These are phyloP conservation scores for Daboia siamensis DNA, from an alignment of 2,113 vertebrate genomes.

Conservation along the genomic window DNA sequence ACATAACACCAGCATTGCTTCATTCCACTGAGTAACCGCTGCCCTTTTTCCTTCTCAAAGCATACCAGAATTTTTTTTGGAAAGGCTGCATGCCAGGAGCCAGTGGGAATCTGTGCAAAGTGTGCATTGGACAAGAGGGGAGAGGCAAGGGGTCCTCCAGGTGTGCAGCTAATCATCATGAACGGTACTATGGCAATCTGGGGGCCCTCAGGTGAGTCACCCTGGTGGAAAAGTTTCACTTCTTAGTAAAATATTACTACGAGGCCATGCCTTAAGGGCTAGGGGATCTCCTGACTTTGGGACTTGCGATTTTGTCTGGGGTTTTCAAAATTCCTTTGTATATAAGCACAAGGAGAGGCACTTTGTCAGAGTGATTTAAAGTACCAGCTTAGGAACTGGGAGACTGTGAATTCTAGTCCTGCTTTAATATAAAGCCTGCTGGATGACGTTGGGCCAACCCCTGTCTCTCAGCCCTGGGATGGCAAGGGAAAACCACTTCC, in stretches of 20 bases:
- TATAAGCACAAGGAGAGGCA: neutral
- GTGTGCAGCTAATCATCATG: constrained; percentile 83
- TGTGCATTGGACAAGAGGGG: constrained; percentile 81
- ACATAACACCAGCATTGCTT: neutral
- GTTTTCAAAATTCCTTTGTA: neutral
- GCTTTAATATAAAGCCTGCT: no score
- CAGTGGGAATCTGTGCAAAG: constrained; percentile 81
- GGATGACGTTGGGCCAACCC: no score
- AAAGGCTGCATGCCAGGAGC: constrained; percentile 88
- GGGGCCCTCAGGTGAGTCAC: constrained; percentile 79
- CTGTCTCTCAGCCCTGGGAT: no score
- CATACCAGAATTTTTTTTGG: constrained; percentile 81
- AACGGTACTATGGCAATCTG: constrained; percentile 88
- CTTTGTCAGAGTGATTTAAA: neutral
- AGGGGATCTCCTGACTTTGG: neutral
- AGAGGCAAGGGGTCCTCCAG: constrained; percentile 69
- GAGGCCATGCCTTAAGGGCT: neutral
- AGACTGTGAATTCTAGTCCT: no score
- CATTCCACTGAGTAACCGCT: constrained; percentile 20
- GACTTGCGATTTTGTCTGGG: neutral
- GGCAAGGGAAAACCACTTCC: no score
- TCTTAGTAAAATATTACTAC: neutral
- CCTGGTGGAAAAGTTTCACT: neutral
- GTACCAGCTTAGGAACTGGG: no score
- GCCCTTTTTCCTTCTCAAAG: constrained; percentile 55